Evolutionary conservation across 2,113 vertebrate genomes (phyloP), one percentile per base, ranked within the genome.

Genomic region (Paraplagusia blochii): DNA sequence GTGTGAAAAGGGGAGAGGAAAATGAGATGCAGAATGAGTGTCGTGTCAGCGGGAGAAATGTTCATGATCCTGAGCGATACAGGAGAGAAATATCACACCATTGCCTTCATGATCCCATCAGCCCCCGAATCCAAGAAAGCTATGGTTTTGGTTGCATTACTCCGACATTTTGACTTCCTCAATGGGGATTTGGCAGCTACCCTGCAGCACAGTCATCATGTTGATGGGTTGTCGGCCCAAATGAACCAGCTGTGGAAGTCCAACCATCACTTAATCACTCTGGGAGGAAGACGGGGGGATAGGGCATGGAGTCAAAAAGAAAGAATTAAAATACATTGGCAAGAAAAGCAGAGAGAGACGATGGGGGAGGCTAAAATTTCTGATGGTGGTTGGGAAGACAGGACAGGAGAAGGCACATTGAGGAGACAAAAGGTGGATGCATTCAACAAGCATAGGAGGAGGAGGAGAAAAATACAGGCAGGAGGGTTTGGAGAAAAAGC

Each of bases 171-270:
- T 62, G 56, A 64, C 65, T 77, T 75, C 66, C 77, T 75, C 69
- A 74, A 62, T 79, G 58, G 73, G 74, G 63, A 66, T 63, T 55
- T 79, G 82, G 74, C 66, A 71, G 47, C 49, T 47, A 34, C 64
- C 57, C 68, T 57, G 73, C 80, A 65, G 76, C 71, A 73, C 79
- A 79, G 77, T 74, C 73, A 83, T 81, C 79, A 77, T 54, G 66
- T 75, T 76, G 77, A 79, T 56, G 81, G 79, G 83, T 68, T 22
- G 54, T 58, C 62, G 70, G 79, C 77, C 80, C 81, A 64, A 47
- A 58, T 65, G 51, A 69, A 75, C 82, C 80, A 83, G 82, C 82
- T 82, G 81, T 83, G 80, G 71, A 80, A 75, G 76, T 51, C 76
- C 77, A 64, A 55, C 75, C 80, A 77, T 72, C 71, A 76, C 70